Conservation (phyloP, 1,140 invertebrate species). For the Calosoma granatense region DNA sequence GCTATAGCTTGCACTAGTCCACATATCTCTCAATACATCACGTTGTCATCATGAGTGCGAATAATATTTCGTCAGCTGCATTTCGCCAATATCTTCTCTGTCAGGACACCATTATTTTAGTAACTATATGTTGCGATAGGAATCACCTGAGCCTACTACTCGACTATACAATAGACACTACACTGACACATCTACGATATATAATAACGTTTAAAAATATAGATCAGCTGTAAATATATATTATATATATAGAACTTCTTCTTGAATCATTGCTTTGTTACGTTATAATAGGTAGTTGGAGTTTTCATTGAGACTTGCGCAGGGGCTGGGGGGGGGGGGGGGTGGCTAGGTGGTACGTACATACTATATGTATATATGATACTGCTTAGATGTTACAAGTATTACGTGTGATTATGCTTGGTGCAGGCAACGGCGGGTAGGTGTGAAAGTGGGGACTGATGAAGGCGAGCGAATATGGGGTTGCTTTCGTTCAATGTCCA, state of each 20-base stretch:
- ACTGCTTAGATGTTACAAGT: not conserved
- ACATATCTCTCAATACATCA: too few species aligned
- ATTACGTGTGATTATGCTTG: not conserved
- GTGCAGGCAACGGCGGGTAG: not conserved
- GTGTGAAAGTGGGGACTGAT: not conserved
- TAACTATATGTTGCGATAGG: constrained; percentile 38
- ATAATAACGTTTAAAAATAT: constrained; percentile 30
- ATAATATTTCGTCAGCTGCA: constrained; percentile 6
- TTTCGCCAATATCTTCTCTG: constrained; percentile 6
- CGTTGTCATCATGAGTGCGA: too few species aligned
- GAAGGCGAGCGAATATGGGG: not conserved
- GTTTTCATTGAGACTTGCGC: constrained; percentile 18
- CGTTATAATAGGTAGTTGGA: constrained; percentile 19
- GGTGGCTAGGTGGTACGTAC: not conserved
- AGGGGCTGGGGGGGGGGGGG: too few species aligned
- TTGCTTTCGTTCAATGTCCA: constrained; percentile 33
- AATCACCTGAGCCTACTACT: constrained; percentile 33
- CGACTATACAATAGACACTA: constrained; percentile 31
- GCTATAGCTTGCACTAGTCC: too few species aligned
- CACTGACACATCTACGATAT: constrained; percentile 32
- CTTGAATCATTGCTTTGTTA: constrained; percentile 19
- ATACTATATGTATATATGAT: not conserved
- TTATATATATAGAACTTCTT: constrained; percentile 9
- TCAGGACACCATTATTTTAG: constrained; percentile 24
- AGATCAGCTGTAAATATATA: constrained; percentile 31